Conservation (phyloP, 30 jellyfish, hydroid and myxozoan species). For the Aurelia aurita complex sp. Pacific region DNA sequence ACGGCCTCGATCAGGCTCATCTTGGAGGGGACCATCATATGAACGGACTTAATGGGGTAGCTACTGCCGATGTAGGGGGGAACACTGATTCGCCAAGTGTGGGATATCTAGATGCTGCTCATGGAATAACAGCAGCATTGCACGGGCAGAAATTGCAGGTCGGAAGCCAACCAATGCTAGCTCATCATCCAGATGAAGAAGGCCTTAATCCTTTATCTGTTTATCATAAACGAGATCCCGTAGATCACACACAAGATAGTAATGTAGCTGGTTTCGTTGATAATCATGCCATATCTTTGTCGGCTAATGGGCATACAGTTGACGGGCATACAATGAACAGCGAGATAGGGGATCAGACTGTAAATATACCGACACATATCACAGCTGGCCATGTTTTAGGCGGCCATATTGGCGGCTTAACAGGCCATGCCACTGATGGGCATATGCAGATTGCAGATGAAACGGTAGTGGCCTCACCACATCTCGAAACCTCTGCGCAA, state of each 20-base stretch:
- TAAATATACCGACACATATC: neutral
- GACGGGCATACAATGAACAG: slow-evolving; percentile 17
- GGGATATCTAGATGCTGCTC: slow-evolving; percentile 59
- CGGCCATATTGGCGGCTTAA: slow-evolving; percentile 9
- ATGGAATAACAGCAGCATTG: slow-evolving; percentile 47
- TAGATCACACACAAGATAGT: neutral
- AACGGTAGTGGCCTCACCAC: slow-evolving; percentile 37
- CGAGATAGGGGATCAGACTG: slow-evolving; percentile 8
- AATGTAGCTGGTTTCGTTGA: neutral
- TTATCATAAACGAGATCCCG: slow-evolving; percentile 13
- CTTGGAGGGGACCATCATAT: neutral
- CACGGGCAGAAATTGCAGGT: slow-evolving; percentile 59
- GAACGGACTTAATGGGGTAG: slow-evolving; percentile 29
- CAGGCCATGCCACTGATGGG: neutral
- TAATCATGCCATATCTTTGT: neutral
- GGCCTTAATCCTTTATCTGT: slow-evolving; percentile 51
- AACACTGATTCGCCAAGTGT: slow-evolving; percentile 37
- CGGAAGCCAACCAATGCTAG: slow-evolving; percentile 43
- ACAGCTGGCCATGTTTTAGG: neutral
- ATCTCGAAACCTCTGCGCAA: slow-evolving; percentile 6
- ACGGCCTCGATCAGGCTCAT: slow-evolving; percentile 25
- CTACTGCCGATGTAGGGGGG: slow-evolving; percentile 50
- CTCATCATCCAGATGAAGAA: slow-evolving; percentile 46
- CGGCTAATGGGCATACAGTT: slow-evolving; percentile 6
- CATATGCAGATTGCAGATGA: slow-evolving; percentile 8